phyloP scores from a whole-genome alignment of 1,140 invertebrate species.

The Saccostrea cuccullata region DNA sequence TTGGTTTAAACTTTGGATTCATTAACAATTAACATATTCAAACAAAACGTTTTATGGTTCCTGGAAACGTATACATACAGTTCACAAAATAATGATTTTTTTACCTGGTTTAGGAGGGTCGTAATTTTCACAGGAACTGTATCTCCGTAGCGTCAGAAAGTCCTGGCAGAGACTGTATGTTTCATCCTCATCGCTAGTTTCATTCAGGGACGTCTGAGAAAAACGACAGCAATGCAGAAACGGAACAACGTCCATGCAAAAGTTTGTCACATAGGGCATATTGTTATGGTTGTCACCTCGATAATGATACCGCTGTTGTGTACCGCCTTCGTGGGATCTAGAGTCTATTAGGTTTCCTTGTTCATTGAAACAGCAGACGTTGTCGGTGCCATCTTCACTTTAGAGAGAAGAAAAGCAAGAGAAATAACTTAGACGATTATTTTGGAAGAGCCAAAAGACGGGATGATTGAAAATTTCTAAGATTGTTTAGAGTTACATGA shows the following conservation, averaged over 20 bases:
- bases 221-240: constrained; percentile 44
- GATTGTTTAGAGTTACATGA: too few species aligned
- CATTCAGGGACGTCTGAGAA: too few species aligned
- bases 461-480: too few species aligned
- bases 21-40: too few species aligned
- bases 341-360: constrained; percentile 31
- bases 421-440: too few species aligned
- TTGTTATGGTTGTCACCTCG: constrained; percentile 22
- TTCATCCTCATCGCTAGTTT: neutral
- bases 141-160: constrained; percentile 22
- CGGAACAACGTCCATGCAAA: constrained; percentile 42
- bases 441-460: too few species aligned
- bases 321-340: neutral
- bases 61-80: too few species aligned
- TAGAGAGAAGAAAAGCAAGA: too few species aligned
- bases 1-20: too few species aligned
- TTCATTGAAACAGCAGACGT: constrained; percentile 46
- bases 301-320: constrained; percentile 45
- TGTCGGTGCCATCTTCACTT: neutral
- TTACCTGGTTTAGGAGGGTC: constrained; percentile 44
- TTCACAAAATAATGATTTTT: neutral
- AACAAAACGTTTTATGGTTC: too few species aligned
- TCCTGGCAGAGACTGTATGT: neutral
- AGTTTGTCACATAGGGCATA: constrained; percentile 44
- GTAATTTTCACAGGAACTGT: constrained; percentile 41